Evolutionary conservation across 2,797 vertebrate species (phyloP).

Genomic region (Buphagus erythrorhynchus): DNA sequence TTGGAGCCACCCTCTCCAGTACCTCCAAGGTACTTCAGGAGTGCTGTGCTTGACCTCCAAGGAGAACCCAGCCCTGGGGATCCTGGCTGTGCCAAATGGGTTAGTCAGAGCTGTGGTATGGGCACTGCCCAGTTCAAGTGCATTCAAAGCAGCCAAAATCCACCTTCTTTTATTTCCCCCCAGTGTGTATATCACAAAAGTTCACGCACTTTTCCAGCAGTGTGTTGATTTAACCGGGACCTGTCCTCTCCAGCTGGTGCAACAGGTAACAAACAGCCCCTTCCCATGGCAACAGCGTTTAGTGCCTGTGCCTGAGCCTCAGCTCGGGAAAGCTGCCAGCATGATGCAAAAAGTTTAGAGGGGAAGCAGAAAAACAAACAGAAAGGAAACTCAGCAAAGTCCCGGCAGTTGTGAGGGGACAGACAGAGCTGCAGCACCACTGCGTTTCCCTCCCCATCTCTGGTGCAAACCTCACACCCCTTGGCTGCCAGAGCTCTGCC

Average conservation of each 20-base stretch:
- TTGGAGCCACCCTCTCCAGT: not conserved
- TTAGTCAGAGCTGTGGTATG: slow-evolving; percentile 72
- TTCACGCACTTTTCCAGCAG: slow-evolving; percentile 44
- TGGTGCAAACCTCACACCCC: not conserved
- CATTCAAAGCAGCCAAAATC: slow-evolving; percentile 62
- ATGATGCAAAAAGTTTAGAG: slow-evolving; percentile 74
- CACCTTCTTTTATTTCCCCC: not conserved
- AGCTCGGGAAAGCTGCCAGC: slow-evolving; percentile 60
- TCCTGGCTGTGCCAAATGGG: slow-evolving; percentile 22
- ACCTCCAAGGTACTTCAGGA: not conserved
- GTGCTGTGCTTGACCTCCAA: slow-evolving; percentile 14
- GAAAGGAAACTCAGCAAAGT: slow-evolving; percentile 16
- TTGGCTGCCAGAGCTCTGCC: not conserved
- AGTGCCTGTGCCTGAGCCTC: slow-evolving; percentile 16
- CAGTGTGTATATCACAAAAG: slow-evolving; percentile 21
- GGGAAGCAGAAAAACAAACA: slow-evolving; percentile 71
- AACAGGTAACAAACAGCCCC: slow-evolving; percentile 46
- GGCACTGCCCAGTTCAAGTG: slow-evolving; percentile 64
- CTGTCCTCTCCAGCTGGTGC: not conserved
- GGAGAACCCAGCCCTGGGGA: not conserved
- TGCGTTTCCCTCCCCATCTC: not conserved
- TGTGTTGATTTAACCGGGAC: slow-evolving; percentile 19
- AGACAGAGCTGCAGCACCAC: not conserved
- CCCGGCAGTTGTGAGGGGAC: not conserved
- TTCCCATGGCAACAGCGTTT: slow-evolving; percentile 61